phyloP scores from a whole-genome alignment of 64 coral and sea anemone species.

The Platygyra sinensis region DNA sequence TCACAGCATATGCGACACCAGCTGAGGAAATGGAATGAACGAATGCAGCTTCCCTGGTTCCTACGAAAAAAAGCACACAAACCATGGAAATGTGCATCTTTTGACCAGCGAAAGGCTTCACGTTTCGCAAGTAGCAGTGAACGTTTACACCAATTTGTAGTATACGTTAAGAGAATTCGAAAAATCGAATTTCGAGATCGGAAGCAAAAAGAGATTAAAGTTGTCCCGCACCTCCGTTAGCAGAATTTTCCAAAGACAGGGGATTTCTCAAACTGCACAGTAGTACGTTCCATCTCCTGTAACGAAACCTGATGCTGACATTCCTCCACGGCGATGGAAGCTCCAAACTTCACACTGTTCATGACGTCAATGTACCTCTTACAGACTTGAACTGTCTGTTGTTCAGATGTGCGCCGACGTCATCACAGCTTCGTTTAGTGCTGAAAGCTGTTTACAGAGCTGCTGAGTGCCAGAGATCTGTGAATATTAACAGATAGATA shows the following conservation, averaged over 20 bases:
- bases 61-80: constrained; percentile 21
- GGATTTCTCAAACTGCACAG: constrained; percentile 78
- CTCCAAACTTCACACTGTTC: constrained; percentile 88
- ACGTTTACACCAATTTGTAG: background rate
- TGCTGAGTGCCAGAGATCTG: constrained; percentile 49
- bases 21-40: constrained; percentile 94
- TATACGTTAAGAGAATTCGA: background rate
- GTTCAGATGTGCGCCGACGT: constrained; percentile 77
- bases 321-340: constrained; percentile 69
- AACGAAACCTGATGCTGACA: constrained; percentile 91
- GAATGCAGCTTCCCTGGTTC: constrained; percentile 93
- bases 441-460: constrained; percentile 35
- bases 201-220: background rate
- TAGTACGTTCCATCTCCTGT: constrained; percentile 93
- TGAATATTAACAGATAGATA: background rate
- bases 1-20: constrained; percentile 84
- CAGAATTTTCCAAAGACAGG: constrained; percentile 96
- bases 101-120: too few relatives aligned
- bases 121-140: too few relatives aligned
- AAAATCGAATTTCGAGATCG: background rate
- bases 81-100: too few relatives aligned
- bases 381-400: constrained; percentile 87
- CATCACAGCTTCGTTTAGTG: constrained; percentile 81
- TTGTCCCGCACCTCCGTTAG: constrained; percentile 77
- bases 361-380: constrained; percentile 89